A percentile compares a stretch with the other conserved stretches of the same genome.
phyloP scores from a whole-genome alignment of 2,797 vertebrate genomes.

The Kryptopterus vitreolus region DNA sequence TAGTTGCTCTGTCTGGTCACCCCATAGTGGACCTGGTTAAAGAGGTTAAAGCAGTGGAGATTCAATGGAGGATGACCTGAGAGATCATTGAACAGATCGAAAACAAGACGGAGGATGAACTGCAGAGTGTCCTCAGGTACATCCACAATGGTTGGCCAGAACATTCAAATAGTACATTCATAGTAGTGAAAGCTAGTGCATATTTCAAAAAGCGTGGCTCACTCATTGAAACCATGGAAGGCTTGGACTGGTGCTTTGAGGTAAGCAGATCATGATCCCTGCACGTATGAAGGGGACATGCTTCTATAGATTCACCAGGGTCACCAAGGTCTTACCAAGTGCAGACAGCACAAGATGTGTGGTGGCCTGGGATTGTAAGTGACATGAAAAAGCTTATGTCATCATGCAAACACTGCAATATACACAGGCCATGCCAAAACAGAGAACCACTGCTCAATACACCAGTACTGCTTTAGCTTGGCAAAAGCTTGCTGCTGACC shows the following conservation, averaged over 20 bases:
- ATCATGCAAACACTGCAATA: too few species aligned
- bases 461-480: too few species aligned
- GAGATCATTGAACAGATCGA: background rate
- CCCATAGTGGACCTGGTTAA: too few species aligned
- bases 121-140: slow-evolving; percentile 6
- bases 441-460: too few species aligned
- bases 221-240: background rate
- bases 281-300: background rate
- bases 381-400: too few species aligned
- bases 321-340: background rate
- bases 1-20: too few species aligned
- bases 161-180: background rate
- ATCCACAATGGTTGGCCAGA: background rate
- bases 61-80: slow-evolving; percentile 14
- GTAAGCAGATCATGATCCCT: background rate
- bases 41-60: too few species aligned
- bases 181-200: background rate
- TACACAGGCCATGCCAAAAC: too few species aligned
- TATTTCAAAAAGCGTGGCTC: background rate
- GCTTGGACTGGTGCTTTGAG: too few species aligned
- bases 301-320: background rate
- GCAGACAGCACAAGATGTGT: too few species aligned
- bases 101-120: slow-evolving; percentile 9
- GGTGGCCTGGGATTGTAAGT: too few species aligned
- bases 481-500: background rate